These are phyloP conservation scores for Hydra vulgaris DNA, from an alignment of 30 jellyfish, hydroid and myxozoan genomes.

Conservation along the genomic window DNA sequence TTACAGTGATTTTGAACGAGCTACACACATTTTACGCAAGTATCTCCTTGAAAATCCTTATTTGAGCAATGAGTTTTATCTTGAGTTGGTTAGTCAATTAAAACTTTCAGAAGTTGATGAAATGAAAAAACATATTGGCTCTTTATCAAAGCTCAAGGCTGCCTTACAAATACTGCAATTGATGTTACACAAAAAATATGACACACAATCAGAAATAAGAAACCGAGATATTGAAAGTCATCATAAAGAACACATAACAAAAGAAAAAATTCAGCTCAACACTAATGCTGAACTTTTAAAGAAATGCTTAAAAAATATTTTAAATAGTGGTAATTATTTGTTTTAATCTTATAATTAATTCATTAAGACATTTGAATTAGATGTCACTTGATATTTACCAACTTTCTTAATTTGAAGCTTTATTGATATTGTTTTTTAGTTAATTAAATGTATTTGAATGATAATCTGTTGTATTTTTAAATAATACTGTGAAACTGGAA, in stretches of 20 bases:
- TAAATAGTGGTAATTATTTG: constrained; percentile 21
- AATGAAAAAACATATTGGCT: constrained; percentile 11
- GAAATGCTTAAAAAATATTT: constrained; percentile 13
- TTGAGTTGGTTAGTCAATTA: constrained; percentile 29
- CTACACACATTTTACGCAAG: constrained; percentile 21
- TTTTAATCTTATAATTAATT: too few species aligned
- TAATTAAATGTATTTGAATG: too few species aligned
- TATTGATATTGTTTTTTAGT: too few species aligned
- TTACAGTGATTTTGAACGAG: constrained; percentile 6
- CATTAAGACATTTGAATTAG: too few species aligned
- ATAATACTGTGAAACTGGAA: too few species aligned
- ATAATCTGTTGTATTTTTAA: too few species aligned
- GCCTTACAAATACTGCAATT: constrained; percentile 28
- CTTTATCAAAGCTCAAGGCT: constrained; percentile 36
- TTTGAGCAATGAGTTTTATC: constrained; percentile 30
- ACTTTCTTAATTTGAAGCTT: too few species aligned
- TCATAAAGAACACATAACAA: not conserved
- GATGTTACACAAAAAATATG: constrained; percentile 36
- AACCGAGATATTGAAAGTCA: constrained; percentile 7
- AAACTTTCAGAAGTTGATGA: constrained; percentile 1
- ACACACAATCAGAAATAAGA: not conserved
- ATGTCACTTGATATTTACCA: too few species aligned
- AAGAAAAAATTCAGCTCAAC: not conserved
- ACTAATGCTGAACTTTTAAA: constrained; percentile 30
- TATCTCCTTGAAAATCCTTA: constrained; percentile 26